Evolutionary conservation across 2,888 invertebrate species (phyloP), one percentile per base, ranked within the genome.

Genomic region (Gandaritis pyraliata): DNA sequence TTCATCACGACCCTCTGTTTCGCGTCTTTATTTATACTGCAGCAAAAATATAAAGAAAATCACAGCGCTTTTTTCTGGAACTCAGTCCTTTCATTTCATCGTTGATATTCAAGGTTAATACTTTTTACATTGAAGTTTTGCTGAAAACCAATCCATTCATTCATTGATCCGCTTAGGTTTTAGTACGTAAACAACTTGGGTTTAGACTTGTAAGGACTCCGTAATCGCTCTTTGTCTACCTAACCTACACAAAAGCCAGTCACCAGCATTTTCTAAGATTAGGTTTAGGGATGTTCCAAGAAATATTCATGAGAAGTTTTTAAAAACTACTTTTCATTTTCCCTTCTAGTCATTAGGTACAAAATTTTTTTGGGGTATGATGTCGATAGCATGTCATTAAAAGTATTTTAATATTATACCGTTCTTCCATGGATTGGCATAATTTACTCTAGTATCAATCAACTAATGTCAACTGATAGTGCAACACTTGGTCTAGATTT

Each of bases 1-100:
- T 70, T 85, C 80, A 83, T 83, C 82, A 82, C 78, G 76, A 74
- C 78, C 77, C 80, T 77, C 74, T 74, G 72, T 75, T 74, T 80
- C 76, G 76, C 71, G 76, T 78, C 77, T 84, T 80, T 85, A 82
- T 83, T 82, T 81, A 78, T 75, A 76, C 78, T 72, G 69, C 55
- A 67, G 63, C 66, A 71, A 81, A 82, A 81, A 76, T 72, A 74
- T 72, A 77, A 72, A 68, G 64, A 62, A 70, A 64, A 57, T 68
- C 67, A 68, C 65, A 68, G 52, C 58, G 48, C 30, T 3, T 43
- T 43, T 16, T 16, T 43, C 10, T 43, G 16, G 15, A n/a, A 29
- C 4, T 38, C 4, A 38, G 38, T 38, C 2, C n/a, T 38, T 43
- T 11, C 16, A 47, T 52, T 65, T 55, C 50, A 43, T 33, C 52